Evolutionary conservation across 2,113 vertebrate species (phyloP), one percentile per base, ranked within the genome.

Genomic region (Apeltes quadracus): DNA sequence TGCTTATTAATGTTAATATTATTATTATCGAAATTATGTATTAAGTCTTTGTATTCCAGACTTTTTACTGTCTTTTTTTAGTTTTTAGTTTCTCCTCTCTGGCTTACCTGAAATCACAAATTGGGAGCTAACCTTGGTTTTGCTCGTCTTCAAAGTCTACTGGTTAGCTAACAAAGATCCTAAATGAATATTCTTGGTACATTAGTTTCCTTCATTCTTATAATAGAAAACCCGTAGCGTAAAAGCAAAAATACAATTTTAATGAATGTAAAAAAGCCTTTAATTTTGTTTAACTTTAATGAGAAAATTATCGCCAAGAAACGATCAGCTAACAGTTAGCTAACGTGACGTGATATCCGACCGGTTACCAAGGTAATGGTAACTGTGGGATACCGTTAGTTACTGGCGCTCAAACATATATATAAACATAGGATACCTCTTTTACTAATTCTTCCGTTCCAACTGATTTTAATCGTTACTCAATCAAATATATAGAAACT

Each of bases 11-110:
- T 3, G 6, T 36, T 29, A 1, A 43, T 11, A 4, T 48, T 12
- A 1, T 38, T 54, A n/a, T 9, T 1, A 16, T 8, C 0, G 3
- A 14, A 43, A 18, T 13, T 46, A 2, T 1, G 6, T 0, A 29
- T 6, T 1, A 34, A 0, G 0, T 20, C 51, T 23, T 57, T 2
- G 1, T 8, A 25, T 23, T 50, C 62, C 3, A 25, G 20, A 36
- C 10, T 6, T 16, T 32, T 5, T 38, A 9, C 10, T 38, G 7
- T 7, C 10, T 36, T 36, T 36, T 36, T 36, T 36, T 36, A n/a
- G 29, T 3, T 38, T 38, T 7, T 12, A 13, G 12, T 15, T 41
- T 41, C 14, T 41, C 39, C 14, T 14, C 13, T 15, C 39, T 15
- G 13, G 2, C 10, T 50, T 4, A 34, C 32, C 32, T 7, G 6